Percentiles rank a stretch among this genome's conserved stretches.
These are phyloP conservation scores for Pachyrhynchus sulphureomaculatus DNA, from an alignment of 1,140 invertebrate genomes.

Conservation along the genomic window DNA sequence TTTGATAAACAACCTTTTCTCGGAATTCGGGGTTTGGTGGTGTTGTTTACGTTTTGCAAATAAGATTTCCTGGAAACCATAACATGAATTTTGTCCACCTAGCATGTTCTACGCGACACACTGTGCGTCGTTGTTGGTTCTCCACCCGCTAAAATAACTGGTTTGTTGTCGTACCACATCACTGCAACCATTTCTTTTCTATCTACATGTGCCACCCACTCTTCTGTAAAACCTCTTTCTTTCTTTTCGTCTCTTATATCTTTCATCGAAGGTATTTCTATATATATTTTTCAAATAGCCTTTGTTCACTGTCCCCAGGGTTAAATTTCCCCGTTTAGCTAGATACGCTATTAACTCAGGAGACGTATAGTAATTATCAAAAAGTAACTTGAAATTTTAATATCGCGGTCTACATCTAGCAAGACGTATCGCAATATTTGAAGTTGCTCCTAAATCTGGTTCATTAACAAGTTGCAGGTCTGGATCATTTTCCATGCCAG, in stretches of 20 bases:
- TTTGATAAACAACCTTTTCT: no score
- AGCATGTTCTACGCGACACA: no score
- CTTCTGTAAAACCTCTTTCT: no score
- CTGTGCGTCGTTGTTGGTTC: constrained; percentile 3
- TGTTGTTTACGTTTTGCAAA: no score
- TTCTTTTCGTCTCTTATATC: constrained; percentile 1
- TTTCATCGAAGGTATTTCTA: background rate
- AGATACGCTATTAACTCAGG: constrained; percentile 30
- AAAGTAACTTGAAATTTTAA: constrained; percentile 30
- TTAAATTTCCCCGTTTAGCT: constrained; percentile 30
- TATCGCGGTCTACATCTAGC: constrained; percentile 28
- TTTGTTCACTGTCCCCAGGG: constrained; percentile 29
- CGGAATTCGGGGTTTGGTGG: no score
- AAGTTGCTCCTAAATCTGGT: constrained; percentile 33
- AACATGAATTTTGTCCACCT: no score
- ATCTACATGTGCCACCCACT: background rate
- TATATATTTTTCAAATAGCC: constrained; percentile 31
- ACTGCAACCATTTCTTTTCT: constrained; percentile 22
- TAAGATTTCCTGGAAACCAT: no score
- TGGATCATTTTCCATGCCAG: constrained; percentile 3
- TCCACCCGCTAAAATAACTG: constrained; percentile 14
- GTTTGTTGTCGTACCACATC: constrained; percentile 27
- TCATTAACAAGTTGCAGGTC: background rate
- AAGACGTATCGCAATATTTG: constrained; percentile 34
- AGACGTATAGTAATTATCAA: constrained; percentile 32